These are phyloP conservation scores for Morpho achilles DNA, from an alignment of 2,888 invertebrate species.

Conservation along the genomic window DNA sequence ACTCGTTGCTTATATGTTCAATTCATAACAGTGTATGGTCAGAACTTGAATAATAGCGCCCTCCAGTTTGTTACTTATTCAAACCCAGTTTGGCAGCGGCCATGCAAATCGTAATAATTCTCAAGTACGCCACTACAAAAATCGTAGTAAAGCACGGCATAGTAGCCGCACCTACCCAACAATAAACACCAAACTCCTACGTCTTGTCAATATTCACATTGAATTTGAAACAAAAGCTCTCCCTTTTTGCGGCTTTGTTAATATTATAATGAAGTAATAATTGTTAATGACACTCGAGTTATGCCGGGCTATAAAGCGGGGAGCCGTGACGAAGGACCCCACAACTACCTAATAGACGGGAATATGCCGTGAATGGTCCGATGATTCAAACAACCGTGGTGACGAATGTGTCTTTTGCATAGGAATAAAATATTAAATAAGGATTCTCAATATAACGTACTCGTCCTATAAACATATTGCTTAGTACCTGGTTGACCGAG, in stretches of 20 bases:
- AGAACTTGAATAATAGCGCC: slow-evolving; percentile 11
- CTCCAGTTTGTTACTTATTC: slow-evolving; percentile 29
- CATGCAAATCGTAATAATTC: slow-evolving; percentile 66
- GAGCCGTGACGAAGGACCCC: slow-evolving; percentile 47
- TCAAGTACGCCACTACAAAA: slow-evolving; percentile 29
- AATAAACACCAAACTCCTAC: slow-evolving; percentile 19
- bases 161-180: slow-evolving; percentile 8
- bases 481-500: too few species aligned
- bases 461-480: too few species aligned
- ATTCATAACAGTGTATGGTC: not conserved
- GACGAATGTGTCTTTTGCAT: too few species aligned
- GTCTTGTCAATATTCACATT: slow-evolving; percentile 36
- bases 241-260: slow-evolving; percentile 66
- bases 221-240: slow-evolving; percentile 68
- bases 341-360: slow-evolving; percentile 31
- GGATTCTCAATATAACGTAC: too few species aligned
- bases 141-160: slow-evolving; percentile 8
- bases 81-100: slow-evolving; percentile 30
- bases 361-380: slow-evolving; percentile 29
- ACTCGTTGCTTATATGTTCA: too few species aligned
- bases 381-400: slow-evolving; percentile 11
- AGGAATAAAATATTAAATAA: too few species aligned
- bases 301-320: slow-evolving; percentile 49
- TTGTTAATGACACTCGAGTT: slow-evolving; percentile 62
- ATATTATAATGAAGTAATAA: slow-evolving; percentile 65